A percentile compares a stretch with the other conserved stretches of the same genome.
Conservation (phyloP, 2,888 invertebrate genomes). For the Sesamia inferens region DNA sequence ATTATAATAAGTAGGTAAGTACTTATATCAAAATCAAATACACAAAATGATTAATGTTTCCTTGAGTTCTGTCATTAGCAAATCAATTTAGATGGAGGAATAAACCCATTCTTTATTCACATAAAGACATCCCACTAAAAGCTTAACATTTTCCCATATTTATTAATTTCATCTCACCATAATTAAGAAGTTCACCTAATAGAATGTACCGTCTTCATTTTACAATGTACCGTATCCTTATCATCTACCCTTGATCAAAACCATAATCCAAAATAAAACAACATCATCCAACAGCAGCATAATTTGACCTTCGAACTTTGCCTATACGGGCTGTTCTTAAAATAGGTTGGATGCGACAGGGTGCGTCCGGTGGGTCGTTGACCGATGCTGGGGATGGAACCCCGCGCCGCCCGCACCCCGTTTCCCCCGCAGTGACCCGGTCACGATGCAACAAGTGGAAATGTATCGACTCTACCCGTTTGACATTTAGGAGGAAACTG, state of each 20-base stretch:
- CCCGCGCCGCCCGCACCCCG: constrained; percentile 65
- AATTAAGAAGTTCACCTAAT: background rate
- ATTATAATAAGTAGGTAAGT: background rate
- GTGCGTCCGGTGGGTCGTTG: constrained; percentile 82
- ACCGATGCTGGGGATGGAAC: constrained; percentile 71
- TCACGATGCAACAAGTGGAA: constrained; percentile 86
- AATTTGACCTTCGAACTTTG: constrained; percentile 83
- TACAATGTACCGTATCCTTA: background rate
- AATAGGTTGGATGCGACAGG: constrained; percentile 82
- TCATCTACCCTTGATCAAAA: background rate
- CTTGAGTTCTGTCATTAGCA: background rate
- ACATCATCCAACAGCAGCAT: constrained; percentile 50
- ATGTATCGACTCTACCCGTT: constrained; percentile 84
- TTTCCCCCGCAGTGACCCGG: constrained; percentile 81
- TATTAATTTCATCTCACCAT: background rate
- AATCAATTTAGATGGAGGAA: background rate
- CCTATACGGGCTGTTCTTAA: constrained; percentile 80
- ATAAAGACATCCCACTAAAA: background rate
- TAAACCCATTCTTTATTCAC: background rate
- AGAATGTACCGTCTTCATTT: background rate
- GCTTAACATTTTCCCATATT: too few relatives aligned
- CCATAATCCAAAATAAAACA: constrained; percentile 15
- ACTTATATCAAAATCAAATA: background rate
- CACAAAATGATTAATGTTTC: background rate
- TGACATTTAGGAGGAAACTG: constrained; percentile 84